Evolutionary conservation across 2,113 vertebrate species (phyloP).

Genomic region (Anolis sagrei): DNA sequence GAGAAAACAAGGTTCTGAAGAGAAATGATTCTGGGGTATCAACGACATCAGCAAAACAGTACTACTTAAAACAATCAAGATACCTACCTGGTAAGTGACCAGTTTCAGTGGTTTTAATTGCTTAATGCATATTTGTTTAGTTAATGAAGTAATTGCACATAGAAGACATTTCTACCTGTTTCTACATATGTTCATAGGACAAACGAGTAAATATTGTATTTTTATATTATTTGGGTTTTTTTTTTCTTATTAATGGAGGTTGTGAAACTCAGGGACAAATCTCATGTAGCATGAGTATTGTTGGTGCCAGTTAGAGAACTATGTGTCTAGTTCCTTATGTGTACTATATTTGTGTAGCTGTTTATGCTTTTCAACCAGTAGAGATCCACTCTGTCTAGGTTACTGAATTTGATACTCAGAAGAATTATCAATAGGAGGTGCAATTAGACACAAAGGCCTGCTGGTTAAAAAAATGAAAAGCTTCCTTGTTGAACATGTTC

Average conservation of each 20-base stretch:
- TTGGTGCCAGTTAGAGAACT: not conserved
- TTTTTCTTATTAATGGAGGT: not conserved
- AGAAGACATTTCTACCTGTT: not conserved
- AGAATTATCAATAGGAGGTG: not conserved
- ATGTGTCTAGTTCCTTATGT: not conserved
- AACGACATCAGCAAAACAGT: constrained; percentile 86
- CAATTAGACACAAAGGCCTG: not conserved
- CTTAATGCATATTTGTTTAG: too few relatives aligned
- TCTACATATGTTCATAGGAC: too few relatives aligned
- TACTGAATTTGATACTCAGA: not conserved
- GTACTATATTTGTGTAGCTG: not conserved
- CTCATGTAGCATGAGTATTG: not conserved
- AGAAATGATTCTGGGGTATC: constrained; percentile 80
- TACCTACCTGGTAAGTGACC: constrained; percentile 89
- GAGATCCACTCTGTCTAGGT: not conserved
- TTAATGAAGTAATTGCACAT: not conserved
- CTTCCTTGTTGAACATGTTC: not conserved
- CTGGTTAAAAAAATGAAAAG: too few relatives aligned
- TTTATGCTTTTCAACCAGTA: not conserved
- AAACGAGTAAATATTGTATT: too few relatives aligned
- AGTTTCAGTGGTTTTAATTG: not conserved
- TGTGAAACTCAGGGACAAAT: not conserved
- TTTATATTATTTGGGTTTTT: not conserved
- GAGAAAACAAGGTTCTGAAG: constrained; percentile 81
- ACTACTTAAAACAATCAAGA: constrained; percentile 93